Evolutionary conservation across 92 coral and sea anemone species (phyloP).

Genomic region (Actinernus sp.): DNA sequence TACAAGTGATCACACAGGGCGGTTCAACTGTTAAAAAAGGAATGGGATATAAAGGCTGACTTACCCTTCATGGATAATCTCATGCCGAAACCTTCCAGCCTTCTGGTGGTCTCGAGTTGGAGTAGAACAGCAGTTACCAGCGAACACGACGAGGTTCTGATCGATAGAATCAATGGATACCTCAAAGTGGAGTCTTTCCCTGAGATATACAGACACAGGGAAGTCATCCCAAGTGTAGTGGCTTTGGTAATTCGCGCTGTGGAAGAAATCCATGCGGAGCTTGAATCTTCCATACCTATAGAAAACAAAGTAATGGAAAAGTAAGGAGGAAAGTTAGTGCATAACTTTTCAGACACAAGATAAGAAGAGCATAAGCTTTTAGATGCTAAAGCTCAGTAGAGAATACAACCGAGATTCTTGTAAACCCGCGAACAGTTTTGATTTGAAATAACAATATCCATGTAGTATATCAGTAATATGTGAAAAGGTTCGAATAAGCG

Average conservation of each 20-base stretch:
- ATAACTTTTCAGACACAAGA: too few species aligned
- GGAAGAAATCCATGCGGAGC: conserved; percentile 78
- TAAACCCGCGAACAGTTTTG: too few species aligned
- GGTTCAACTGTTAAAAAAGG: too few species aligned
- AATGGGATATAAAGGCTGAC: too few species aligned
- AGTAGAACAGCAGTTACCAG: conserved; percentile 85
- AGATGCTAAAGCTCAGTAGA: neutral
- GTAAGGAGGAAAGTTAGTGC: neutral
- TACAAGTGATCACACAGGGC: too few species aligned
- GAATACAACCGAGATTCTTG: too few species aligned
- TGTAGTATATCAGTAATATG: too few species aligned
- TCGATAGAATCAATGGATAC: conserved; percentile 84
- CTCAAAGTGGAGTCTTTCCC: conserved; percentile 81
- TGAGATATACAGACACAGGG: conserved; percentile 71
- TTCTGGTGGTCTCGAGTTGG: conserved; percentile 86
- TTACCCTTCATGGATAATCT: conserved; percentile 82
- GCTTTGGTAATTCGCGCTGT: conserved; percentile 42
- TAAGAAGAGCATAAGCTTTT: neutral
- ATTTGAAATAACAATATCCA: too few species aligned
- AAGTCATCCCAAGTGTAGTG: conserved; percentile 67
- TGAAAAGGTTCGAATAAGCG: too few species aligned
- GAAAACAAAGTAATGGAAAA: neutral
- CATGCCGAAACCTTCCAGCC: conserved; percentile 80
- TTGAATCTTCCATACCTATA: conserved; percentile 77
- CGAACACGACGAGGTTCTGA: conserved; percentile 70